A percentile compares a stretch with the other conserved stretches of the same genome.
phyloP scores from a whole-genome alignment of 2,797 vertebrate genomes.

The Simalia tracyae region DNA sequence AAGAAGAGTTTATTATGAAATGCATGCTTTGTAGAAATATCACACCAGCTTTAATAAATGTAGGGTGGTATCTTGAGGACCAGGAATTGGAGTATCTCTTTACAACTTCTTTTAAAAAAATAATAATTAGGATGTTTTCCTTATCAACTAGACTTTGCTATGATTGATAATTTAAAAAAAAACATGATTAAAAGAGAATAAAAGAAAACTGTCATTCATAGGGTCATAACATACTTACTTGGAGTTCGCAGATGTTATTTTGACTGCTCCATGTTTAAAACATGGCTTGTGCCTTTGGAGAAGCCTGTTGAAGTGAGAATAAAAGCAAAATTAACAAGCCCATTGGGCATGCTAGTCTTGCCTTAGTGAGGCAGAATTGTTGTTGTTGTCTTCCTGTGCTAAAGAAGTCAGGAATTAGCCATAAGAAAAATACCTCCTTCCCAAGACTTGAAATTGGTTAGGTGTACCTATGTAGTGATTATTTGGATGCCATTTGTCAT shows the following conservation, averaged over 20 bases:
- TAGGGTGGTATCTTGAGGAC: constrained; percentile 35
- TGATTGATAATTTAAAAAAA: constrained; percentile 34
- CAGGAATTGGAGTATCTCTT: constrained; percentile 54
- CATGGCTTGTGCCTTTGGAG: not conserved
- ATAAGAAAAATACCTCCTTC: not conserved
- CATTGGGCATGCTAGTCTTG: not conserved
- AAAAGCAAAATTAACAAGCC: not conserved
- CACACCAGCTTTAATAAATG: constrained; percentile 45
- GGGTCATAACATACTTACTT: not conserved
- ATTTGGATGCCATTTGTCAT: not conserved
- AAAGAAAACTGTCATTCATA: not conserved
- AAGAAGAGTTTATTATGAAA: constrained; percentile 16
- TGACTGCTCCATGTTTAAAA: not conserved
- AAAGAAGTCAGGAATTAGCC: not conserved
- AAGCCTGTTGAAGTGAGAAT: not conserved
- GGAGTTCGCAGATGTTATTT: not conserved
- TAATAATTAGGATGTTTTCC: constrained; percentile 43
- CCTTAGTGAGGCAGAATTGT: not conserved
- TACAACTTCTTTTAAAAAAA: constrained; percentile 30
- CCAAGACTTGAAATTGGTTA: not conserved
- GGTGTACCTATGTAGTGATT: not conserved
- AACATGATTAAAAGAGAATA: not conserved
- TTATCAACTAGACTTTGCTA: constrained; percentile 30
- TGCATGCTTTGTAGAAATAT: constrained; percentile 45
- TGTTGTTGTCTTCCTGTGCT: not conserved